Evolutionary conservation across 2,113 vertebrate species (phyloP), one percentile per base, ranked within the genome.

Genomic region (Excalfactoria chinensis): DNA sequence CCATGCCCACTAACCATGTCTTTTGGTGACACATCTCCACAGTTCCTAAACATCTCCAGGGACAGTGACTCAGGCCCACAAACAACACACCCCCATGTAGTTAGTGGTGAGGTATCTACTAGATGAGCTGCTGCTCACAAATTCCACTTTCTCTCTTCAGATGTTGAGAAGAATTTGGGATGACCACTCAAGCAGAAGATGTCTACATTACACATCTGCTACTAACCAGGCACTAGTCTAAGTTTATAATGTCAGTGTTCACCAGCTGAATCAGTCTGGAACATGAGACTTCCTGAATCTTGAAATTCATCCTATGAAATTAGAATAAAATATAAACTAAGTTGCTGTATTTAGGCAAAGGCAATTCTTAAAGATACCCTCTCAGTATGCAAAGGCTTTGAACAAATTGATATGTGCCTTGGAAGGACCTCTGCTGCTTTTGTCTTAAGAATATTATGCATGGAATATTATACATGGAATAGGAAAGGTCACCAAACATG

Each of bases 21-120:
- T 25, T 53, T 53, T 28, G 26, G 51, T 53, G 51, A 28, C 26
- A 53, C 51, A 53, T 53, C 51, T 53, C 51, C 51, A 53, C 51
- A 30, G 51, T 17, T 28, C 51, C 26, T 53, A 17, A 53, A 53
- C 23, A 49, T 25, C 48, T 25, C 48, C 48, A 49, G 48, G 48
- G 48, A 49, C 23, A 14, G 40, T 26, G 6, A 20, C 58, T 26
- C 26, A 53, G 13, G 1, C 4, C 32, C 80, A 56, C 59, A 59
- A 66, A 14, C 26, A 30, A 16, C 5, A 23, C 9, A 3, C 77
- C 5, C 14, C 4, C 13, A 0, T 6, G 14, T 20, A 25, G 40
- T 30, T 20, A 17, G 0, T 11, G 32, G 21, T 30, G 46, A 74
- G 25, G 9, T 32, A 13, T n/a, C n/a, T n/a, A n/a, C n/a, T 32